Conservation (phyloP, 2,888 invertebrate species). For the Lysandra coridon region DNA sequence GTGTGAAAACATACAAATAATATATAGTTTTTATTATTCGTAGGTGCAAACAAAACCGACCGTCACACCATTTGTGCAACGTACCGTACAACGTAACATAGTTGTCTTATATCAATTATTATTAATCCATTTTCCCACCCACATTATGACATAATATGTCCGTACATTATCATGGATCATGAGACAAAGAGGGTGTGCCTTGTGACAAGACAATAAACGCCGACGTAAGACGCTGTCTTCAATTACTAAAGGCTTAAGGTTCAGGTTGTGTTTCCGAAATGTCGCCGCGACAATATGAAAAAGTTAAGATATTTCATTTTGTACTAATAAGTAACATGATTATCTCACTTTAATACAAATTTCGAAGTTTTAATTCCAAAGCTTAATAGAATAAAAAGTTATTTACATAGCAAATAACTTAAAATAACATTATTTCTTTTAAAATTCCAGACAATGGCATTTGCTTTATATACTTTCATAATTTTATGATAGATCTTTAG, state of each 20-base stretch:
- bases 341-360: too few species aligned
- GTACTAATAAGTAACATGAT: too few species aligned
- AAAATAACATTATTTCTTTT: too few species aligned
- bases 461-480: not conserved
- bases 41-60: not conserved
- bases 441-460: too few species aligned
- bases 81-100: not conserved
- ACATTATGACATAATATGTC: not conserved
- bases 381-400: too few species aligned
- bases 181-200: not conserved
- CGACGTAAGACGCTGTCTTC: slow-evolving; percentile 14
- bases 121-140: not conserved
- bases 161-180: not conserved
- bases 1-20: too few species aligned
- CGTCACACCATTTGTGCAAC: not conserved
- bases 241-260: slow-evolving; percentile 12
- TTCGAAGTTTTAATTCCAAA: too few species aligned
- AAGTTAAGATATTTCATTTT: too few species aligned
- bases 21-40: too few species aligned
- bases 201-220: slow-evolving; percentile 3
- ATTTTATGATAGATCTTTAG: not conserved
- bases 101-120: not conserved
- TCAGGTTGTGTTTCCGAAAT: not conserved
- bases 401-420: too few species aligned
- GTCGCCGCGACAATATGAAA: not conserved